Base-by-base conservation (phyloP, 2,113 vertebrate genomes). In the Bucco capensis region DNA sequence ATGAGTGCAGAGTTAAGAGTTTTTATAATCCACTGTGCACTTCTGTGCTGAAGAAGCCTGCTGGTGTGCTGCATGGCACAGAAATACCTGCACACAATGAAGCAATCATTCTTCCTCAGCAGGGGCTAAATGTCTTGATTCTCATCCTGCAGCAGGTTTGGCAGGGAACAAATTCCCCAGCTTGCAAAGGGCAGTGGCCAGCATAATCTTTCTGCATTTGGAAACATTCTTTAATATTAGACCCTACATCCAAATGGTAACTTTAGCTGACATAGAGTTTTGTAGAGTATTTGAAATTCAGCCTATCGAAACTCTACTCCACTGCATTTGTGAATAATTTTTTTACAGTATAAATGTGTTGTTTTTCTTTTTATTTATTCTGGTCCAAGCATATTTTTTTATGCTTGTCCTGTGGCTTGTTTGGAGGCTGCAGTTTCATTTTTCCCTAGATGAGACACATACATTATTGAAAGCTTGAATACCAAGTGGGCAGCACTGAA, bases 21-120 rank as follows among this genome's bases (percentile, higher is more conserved):
- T 90, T 95, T 91, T 88, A 84, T 92, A 96, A 96, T 91, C 90
- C 92, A 79, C 80, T 3, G 10, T 92, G 86, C 0, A 1, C 80
- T 91, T 94, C 90, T 70, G 76, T 89, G 89, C 78, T 94, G 93
- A 95, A 95, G 94, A 95, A 37, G 90, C 57, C 87, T 65, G 49
- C 69, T 75, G 90, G 86, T 95, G 85, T 95, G 83, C 87, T 83
- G 44, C 49, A 33, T 93, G 84, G 88, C 92, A 88, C 74, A 96
- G 91, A 93, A 96, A 92, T 88, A 93, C 86, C 85, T 93, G 80
- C 73, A 85, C 87, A 89, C 88, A 94, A 92, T 90, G 92, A 92
- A 94, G 78, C 88, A 93, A 96, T 94, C 94, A 86, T 88, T 95
- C 94, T 91, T 94, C 74, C 77, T 76, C 85, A 22, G 73, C 89